Base-by-base conservation (phyloP, 2,113 vertebrate species). In the Telmatochromis sp. region DNA sequence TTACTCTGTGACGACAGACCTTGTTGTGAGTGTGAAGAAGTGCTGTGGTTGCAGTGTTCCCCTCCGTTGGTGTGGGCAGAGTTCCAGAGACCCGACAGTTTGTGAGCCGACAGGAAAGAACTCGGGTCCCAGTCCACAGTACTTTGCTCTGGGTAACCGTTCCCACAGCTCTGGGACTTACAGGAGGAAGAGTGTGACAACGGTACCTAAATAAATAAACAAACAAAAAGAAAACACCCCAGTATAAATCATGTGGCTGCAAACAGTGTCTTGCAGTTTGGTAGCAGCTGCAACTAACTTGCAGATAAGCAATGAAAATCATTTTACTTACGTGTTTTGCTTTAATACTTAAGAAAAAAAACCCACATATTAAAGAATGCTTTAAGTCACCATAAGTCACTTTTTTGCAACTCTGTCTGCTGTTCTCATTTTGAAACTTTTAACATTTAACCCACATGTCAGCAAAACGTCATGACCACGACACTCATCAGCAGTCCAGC, bases 91-190 rank as follows among this genome's bases (percentile, higher is more conserved):
- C 98, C 98, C 0, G 98, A 99, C 91, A 99, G 97, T 96, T 99
- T 99, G 96, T 99, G 98, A 89, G 98, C 98, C 45, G 98, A 99
- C 95, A 99, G 96, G 97, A 99, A 99, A 15, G 98, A 99, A 96
- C 98, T 99, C 70, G 98, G 98, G 95, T 99, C 98, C 98, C 98
- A 99, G 95, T 99, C 98, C 89, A 98, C 98, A 78, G 98, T 98
- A 95, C 97, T 99, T 40, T 98, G 98, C 94, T 97, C 97, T 0
- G 97, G 96, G 94, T 95, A 97, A 92, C 97, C 97, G 17, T 97
- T 97, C 85, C 96, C 97, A 94, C 97, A 97, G 87, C 89, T 96
- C 91, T 97, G 97, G 15, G 97, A 96, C 90, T 97, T 97, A 95
- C 98, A 99, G 75, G 98, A 98, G 84, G 98, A 98, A 73, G 98